Evolutionary conservation across 2,888 invertebrate species (phyloP).

Genomic region (Rotaria socialis): DNA sequence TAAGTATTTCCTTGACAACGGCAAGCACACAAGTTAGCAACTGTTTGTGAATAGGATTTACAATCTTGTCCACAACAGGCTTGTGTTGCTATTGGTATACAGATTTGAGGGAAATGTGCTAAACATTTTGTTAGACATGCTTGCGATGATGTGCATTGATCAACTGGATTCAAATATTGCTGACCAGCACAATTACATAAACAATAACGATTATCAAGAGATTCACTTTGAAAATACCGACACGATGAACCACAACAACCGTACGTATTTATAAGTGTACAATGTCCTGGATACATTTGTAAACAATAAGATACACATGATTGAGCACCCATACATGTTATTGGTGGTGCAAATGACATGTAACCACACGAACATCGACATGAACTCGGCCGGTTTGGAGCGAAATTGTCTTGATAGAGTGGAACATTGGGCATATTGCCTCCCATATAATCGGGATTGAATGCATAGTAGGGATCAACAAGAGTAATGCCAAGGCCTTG

Average conservation of each 20-base stretch:
- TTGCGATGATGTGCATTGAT: slow-evolving; percentile 3
- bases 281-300: slow-evolving; percentile 27
- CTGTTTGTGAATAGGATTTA: background rate
- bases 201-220: background rate
- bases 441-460: slow-evolving; percentile 12
- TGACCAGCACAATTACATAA: background rate
- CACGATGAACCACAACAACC: slow-evolving; percentile 23
- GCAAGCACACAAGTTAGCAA: background rate
- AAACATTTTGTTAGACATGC: background rate
- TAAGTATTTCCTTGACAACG: background rate
- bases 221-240: background rate
- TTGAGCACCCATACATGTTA: background rate
- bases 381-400: background rate
- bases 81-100: background rate
- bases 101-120: background rate
- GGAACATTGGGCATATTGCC: background rate
- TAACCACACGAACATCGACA: background rate
- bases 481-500: background rate
- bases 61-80: slow-evolving; percentile 33
- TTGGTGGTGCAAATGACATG: background rate
- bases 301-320: background rate
- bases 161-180: background rate
- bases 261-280: background rate
- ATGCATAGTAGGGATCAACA: background rate
- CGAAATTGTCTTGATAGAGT: background rate